phyloP scores from a whole-genome alignment of 2,113 vertebrate genomes.

The Colossoma macropomum region DNA sequence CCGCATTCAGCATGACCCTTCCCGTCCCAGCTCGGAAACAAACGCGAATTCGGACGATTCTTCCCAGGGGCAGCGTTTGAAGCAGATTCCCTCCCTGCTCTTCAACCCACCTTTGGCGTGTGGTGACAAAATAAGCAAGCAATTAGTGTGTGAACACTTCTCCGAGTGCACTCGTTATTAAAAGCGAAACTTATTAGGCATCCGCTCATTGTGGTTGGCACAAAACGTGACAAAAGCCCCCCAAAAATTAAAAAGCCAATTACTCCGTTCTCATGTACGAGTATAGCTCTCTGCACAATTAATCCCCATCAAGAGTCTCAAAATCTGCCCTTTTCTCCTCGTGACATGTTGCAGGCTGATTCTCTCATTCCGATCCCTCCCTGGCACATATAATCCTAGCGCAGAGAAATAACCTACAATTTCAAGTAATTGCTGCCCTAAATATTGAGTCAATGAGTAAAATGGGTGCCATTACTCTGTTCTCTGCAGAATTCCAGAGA shows the following conservation, averaged over 20 bases:
- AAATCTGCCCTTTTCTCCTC: constrained; percentile 20
- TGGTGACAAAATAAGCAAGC: constrained; percentile 26
- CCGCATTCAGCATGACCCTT: constrained; percentile 14
- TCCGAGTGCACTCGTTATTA: constrained; percentile 15
- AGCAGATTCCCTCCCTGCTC: neutral
- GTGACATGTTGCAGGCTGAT: constrained; percentile 3
- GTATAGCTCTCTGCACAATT: constrained; percentile 21
- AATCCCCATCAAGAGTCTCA: constrained; percentile 24
- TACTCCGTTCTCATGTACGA: constrained; percentile 10
- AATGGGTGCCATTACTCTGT: neutral
- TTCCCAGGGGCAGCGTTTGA: neutral
- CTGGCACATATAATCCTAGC: neutral
- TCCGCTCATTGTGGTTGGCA: constrained; percentile 4
- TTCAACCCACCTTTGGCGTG: neutral
- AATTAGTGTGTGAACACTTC: constrained; percentile 27
- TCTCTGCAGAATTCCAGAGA: neutral
- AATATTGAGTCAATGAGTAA: constrained; percentile 25
- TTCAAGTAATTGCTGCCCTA: constrained; percentile 8
- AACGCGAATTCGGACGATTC: neutral
- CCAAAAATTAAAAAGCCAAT: constrained; percentile 38
- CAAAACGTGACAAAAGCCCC: constrained; percentile 32
- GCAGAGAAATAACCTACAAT: constrained; percentile 21
- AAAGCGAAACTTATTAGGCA: constrained; percentile 36
- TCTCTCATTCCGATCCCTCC: neutral
- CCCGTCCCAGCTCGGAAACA: neutral